phyloP scores from a whole-genome alignment of 2,113 vertebrate species.

The Chunga burmeisteri region DNA sequence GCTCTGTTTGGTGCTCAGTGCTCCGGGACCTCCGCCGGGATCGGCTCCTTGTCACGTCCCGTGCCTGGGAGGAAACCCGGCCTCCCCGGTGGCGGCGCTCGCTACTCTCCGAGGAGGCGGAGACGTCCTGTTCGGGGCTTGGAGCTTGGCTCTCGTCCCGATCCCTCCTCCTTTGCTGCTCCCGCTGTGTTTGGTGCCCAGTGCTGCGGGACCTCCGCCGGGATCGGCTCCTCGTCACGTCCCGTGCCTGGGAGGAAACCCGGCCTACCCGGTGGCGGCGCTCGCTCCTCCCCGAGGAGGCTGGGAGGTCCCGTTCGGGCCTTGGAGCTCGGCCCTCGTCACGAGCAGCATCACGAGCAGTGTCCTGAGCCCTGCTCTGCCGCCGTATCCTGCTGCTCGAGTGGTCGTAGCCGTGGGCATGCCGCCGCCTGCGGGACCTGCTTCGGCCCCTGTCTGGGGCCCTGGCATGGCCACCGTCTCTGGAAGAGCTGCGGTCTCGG shows the following conservation, averaged over 20 bases:
- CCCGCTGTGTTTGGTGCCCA: no score
- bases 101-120: neutral
- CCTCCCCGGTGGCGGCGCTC: rapidly evolving
- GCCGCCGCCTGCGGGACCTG: rapidly evolving
- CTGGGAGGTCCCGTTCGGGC: rapidly evolving
- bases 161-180: neutral
- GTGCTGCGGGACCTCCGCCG: neutral
- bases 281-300: neutral
- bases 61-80: rapidly evolving
- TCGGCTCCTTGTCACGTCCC: neutral
- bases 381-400: neutral
- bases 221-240: no score
- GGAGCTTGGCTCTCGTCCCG: neutral
- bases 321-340: neutral
- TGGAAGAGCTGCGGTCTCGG: neutral
- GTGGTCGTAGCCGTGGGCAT: rapidly evolving
- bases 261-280: no score
- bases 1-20: neutral
- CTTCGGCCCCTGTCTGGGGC: neutral
- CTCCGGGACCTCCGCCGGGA: rapidly evolving
- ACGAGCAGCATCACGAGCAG: neutral
- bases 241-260: no score
- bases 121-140: neutral
- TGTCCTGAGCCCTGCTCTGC: neutral
- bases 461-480: neutral